Conservation (phyloP, 2,113 vertebrate species). For the Saimiri boliviensis region DNA sequence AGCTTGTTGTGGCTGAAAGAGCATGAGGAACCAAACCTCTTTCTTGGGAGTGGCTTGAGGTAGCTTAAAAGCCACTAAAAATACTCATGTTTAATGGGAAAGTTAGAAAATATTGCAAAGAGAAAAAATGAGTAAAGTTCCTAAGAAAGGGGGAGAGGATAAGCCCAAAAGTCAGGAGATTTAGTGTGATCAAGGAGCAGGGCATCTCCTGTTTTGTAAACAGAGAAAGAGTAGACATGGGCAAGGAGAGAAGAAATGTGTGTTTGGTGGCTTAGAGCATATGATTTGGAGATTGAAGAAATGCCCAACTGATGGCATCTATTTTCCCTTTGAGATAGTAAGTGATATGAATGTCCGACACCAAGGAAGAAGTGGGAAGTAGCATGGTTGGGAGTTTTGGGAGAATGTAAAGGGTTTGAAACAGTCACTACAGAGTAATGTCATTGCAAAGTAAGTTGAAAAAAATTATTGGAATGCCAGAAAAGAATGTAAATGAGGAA, state of each 20-base stretch:
- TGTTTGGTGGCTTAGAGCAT: not conserved
- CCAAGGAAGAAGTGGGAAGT: not conserved
- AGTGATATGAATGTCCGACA: not conserved
- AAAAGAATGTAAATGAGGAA: not conserved
- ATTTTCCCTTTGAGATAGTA: not conserved
- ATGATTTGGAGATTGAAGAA: not conserved
- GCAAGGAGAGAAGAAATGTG: not conserved
- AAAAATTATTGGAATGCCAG: not conserved
- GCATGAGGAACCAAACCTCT: not conserved
- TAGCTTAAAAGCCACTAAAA: not conserved
- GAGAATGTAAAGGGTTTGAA: not conserved
- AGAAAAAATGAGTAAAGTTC: not conserved
- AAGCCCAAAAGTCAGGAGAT: not conserved
- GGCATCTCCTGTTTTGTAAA: not conserved
- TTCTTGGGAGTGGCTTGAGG: not conserved
- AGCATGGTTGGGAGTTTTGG: not conserved
- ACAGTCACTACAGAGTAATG: not conserved
- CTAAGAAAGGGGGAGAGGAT: not conserved
- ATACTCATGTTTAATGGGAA: not conserved
- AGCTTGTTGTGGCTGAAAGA: not conserved
- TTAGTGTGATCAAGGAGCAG: not conserved
- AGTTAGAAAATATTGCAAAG: not conserved
- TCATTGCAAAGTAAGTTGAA: not conserved
- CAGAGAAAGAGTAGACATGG: not conserved
- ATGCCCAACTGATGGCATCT: not conserved